A percentile compares a stretch with the other conserved stretches of the same genome.
Conservation (phyloP, 1,140 invertebrate species). For the Mya arenaria region DNA sequence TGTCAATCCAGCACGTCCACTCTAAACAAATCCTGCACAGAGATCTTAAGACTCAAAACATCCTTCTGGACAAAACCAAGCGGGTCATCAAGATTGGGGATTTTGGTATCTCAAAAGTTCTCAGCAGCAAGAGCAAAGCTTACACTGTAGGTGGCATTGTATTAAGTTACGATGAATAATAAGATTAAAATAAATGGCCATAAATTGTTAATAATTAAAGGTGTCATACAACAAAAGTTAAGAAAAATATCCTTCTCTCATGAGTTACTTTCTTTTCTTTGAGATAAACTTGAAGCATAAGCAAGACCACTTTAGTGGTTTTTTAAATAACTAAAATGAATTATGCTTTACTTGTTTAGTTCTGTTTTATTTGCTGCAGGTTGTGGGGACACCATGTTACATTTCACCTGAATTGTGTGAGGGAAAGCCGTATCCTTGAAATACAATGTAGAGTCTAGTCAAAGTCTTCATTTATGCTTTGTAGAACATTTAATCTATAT, state of each 20-base stretch:
- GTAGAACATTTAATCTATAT: no score
- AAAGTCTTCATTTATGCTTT: no score
- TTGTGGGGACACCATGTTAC: conserved; percentile 91
- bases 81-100: conserved; percentile 81
- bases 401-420: conserved; percentile 93
- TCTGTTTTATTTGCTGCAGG: no score
- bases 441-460: background rate
- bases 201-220: no score
- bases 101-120: conserved; percentile 82
- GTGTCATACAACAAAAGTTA: no score
- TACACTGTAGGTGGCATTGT: conserved; percentile 83
- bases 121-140: conserved; percentile 83
- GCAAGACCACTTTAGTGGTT: no score
- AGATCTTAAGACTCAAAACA: conserved; percentile 81
- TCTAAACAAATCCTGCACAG: conserved; percentile 81
- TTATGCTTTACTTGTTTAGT: no score
- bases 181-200: background rate
- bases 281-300: background rate
- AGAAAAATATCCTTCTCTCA: no score
- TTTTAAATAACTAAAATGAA: no score
- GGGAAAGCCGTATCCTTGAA: conserved; percentile 83
- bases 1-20: conserved; percentile 81
- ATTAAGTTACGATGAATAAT: background rate
- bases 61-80: conserved; percentile 79
- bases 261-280: no score